phyloP scores from a whole-genome alignment of 2,113 vertebrate genomes.

The Dicaeum eximium region DNA sequence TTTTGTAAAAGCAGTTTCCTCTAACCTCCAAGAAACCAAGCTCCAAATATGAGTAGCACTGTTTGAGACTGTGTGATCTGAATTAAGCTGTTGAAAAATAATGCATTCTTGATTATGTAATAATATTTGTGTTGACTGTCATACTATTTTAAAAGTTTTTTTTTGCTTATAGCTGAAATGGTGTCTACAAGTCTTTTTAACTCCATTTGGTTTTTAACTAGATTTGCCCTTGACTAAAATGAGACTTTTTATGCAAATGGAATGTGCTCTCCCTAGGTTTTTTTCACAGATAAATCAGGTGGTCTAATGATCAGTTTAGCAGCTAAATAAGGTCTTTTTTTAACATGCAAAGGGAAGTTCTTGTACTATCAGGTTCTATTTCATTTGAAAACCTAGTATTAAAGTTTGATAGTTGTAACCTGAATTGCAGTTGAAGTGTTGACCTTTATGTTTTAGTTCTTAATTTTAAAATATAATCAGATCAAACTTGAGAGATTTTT shows the following conservation, averaged over 20 bases:
- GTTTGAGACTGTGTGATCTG: neutral
- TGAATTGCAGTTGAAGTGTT: neutral
- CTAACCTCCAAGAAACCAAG: neutral
- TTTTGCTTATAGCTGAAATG: neutral
- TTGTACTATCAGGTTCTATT: neutral
- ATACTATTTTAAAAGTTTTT: neutral
- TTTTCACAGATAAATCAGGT: neutral
- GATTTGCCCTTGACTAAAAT: constrained; percentile 31
- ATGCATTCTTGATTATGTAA: neutral
- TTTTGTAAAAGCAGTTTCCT: neutral
- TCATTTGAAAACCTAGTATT: constrained; percentile 3
- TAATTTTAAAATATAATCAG: neutral
- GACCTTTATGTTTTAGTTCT: neutral
- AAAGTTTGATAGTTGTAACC: neutral
- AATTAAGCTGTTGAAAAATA: neutral
- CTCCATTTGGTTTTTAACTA: neutral
- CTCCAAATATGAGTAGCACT: neutral
- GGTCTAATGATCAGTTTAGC: neutral
- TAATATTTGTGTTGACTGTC: neutral
- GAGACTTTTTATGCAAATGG: neutral
- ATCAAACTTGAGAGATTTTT: neutral
- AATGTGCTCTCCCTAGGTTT: neutral
- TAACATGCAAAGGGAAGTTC: constrained; percentile 2
- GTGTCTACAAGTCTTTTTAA: neutral
- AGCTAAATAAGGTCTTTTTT: neutral